These are phyloP conservation scores for Prosapia bicincta DNA, from an alignment of 2,888 invertebrate genomes.

Conservation along the genomic window DNA sequence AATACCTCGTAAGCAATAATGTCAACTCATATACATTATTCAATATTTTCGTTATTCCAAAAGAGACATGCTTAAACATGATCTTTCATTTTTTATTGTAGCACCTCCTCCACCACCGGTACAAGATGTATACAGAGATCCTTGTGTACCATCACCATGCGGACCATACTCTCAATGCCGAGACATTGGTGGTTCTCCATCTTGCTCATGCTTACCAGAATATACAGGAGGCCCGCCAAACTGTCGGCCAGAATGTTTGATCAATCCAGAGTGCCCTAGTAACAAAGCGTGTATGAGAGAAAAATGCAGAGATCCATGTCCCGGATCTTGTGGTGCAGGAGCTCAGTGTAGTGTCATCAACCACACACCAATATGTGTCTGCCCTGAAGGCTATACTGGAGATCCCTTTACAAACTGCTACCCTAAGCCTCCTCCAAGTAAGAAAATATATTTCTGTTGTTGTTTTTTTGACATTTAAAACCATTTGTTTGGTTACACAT, in stretches of 20 bases:
- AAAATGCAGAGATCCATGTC: conserved; percentile 52
- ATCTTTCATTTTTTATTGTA: conserved; percentile 11
- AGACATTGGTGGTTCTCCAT: conserved; percentile 55
- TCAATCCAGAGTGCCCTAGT: conserved; percentile 49
- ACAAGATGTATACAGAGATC: conserved; percentile 40
- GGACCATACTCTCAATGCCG: conserved; percentile 45
- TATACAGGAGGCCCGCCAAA: conserved; percentile 71
- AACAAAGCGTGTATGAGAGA: conserved; percentile 50
- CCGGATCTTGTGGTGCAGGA: conserved; percentile 65
- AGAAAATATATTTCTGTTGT: conserved; percentile 28
- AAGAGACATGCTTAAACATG: too few species aligned
- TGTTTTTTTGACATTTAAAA: not conserved
- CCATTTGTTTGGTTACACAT: not conserved
- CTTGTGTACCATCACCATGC: conserved; percentile 46
- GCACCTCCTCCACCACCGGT: conserved; percentile 35
- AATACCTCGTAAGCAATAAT: conserved; percentile 42
- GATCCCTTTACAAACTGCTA: conserved; percentile 45
- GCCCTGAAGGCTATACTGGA: conserved; percentile 52
- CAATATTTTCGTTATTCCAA: too few species aligned
- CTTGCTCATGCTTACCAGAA: conserved; percentile 65
- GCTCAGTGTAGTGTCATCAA: conserved; percentile 72
- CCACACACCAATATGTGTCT: conserved; percentile 75
- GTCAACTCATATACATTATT: too few species aligned
- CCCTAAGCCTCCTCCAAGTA: conserved; percentile 40
- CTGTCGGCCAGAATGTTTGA: conserved; percentile 49